phyloP scores from a whole-genome alignment of 2,113 vertebrate genomes.

The Oxyruncus cristatus region DNA sequence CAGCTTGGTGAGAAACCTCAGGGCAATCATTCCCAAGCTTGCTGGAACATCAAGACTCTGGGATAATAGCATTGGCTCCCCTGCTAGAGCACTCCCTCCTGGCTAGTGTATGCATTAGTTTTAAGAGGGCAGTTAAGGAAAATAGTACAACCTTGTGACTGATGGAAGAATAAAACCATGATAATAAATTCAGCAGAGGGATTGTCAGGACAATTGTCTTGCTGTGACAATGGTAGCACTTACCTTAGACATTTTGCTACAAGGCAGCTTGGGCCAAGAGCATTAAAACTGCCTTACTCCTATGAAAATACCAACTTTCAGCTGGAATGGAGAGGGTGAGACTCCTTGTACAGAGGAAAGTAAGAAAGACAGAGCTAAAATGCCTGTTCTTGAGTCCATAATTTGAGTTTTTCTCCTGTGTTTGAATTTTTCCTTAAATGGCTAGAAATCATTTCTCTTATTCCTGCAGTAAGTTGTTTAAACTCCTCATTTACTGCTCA shows the following conservation, averaged over 20 bases:
- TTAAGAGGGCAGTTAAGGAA: constrained; percentile 10
- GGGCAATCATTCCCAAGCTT: constrained; percentile 50
- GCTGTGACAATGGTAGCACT: neutral
- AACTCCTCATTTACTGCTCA: neutral
- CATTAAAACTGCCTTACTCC: neutral
- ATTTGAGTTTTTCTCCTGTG: neutral
- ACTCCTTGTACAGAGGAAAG: neutral
- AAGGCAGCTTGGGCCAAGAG: neutral
- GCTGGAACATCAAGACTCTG: neutral
- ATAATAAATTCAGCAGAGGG: neutral
- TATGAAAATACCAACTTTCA: neutral
- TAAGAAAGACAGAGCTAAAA: neutral
- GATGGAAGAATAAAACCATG: neutral
- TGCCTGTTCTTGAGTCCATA: neutral
- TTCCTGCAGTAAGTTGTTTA: neutral
- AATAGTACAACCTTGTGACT: neutral
- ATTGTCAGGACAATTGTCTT: neutral
- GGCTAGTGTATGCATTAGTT: neutral
- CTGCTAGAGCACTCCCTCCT: constrained; percentile 56
- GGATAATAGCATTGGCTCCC: neutral
- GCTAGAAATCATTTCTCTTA: neutral
- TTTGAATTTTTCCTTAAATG: neutral
- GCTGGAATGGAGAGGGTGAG: neutral
- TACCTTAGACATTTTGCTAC: neutral
- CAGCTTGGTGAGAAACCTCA: constrained; percentile 42